These are phyloP conservation scores for Hozukius guyotensis DNA, from an alignment of 2,797 vertebrate species.

Conservation along the genomic window DNA sequence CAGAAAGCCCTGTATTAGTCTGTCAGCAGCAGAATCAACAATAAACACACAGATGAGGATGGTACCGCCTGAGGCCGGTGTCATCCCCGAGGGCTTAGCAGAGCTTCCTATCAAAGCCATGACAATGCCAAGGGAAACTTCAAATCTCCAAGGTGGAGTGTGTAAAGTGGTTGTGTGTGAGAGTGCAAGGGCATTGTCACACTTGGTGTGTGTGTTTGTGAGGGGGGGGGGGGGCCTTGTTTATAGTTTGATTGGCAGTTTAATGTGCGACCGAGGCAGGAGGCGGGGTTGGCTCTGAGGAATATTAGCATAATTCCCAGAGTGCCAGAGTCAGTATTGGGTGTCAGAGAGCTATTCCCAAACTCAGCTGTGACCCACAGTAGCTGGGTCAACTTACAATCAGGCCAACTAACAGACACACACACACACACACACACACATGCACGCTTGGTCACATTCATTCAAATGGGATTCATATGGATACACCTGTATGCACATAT, in stretches of 20 bases:
- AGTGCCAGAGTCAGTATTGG: slow-evolving; percentile 75
- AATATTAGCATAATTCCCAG: slow-evolving; percentile 83
- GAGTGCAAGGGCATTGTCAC: slow-evolving; percentile 29
- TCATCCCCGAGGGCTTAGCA: slow-evolving; percentile 39
- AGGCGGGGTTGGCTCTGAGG: slow-evolving; percentile 66
- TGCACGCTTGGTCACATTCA: neutral
- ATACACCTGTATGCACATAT: neutral
- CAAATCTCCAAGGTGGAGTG: slow-evolving; percentile 44
- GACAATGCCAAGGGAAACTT: slow-evolving; percentile 42
- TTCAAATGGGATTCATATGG: neutral
- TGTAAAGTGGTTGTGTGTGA: slow-evolving; percentile 7
- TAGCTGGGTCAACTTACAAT: slow-evolving; percentile 78
- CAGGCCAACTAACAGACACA: slow-evolving; percentile 50
- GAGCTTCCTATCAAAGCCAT: slow-evolving; percentile 52
- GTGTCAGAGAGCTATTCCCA: slow-evolving; percentile 82
- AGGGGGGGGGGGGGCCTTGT: slow-evolving; percentile 65
- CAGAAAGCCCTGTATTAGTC: slow-evolving; percentile 75
- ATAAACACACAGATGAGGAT: slow-evolving; percentile 46
- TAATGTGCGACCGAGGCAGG: slow-evolving; percentile 72
- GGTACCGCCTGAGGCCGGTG: slow-evolving; percentile 29
- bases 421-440: slow-evolving; percentile 6
- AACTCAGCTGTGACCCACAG: slow-evolving; percentile 82
- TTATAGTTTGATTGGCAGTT: slow-evolving; percentile 81
- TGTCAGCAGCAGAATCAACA: slow-evolving; percentile 71
- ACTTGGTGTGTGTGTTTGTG: neutral